Evolutionary conservation across 2,888 invertebrate genomes (phyloP), one percentile per base, ranked within the genome.

Genomic region (Gisinianus flammeolus): DNA sequence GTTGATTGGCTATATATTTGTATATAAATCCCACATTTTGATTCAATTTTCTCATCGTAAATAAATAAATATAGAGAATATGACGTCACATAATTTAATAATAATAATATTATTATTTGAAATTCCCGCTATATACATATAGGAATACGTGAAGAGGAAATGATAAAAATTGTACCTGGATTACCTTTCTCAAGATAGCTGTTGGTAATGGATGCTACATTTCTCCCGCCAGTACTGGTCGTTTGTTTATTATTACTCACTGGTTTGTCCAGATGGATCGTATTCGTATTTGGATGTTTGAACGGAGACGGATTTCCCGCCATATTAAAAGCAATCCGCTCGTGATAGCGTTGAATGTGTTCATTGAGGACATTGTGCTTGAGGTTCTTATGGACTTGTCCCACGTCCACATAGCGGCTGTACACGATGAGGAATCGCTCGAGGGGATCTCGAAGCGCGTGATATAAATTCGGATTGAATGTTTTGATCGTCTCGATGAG

Each of bases 361-460:
- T 52, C 67, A 31, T 79, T 79, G 28, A 79, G 28, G 10, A 64
- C 58, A 62, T 79, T 79, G 12, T 71, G 58, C 16, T 28, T 35
- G 8, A 79, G 66, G 22, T 69, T 76, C 35, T 66, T 71, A n/a
- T 54, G 58, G 10, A 68, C 62, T 16, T 71, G 72, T 5, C 79
- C 79, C 26, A 76, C n/a, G 24, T 72, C 79, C 4, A 80, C 76
- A 68, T 75, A 82, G 10, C 80, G 69, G n/a, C 80, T 79, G 28
- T 79, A 82, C 3, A 81, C 79, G 0, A 82, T 64, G 0, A 82
- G 31, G 62, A 82, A 82, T 2, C 79, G 52, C 58, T 78, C 79
- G 8, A 82, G 54, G 22, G 82, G 80, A 56, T 81, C 78, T 2
- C 30, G 52, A 5, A 76, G 35, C 3, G 76, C 76, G 8, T 62